Evolutionary conservation across 92 coral and sea anemone species (phyloP).

Genomic region (Diadumene lineata): DNA sequence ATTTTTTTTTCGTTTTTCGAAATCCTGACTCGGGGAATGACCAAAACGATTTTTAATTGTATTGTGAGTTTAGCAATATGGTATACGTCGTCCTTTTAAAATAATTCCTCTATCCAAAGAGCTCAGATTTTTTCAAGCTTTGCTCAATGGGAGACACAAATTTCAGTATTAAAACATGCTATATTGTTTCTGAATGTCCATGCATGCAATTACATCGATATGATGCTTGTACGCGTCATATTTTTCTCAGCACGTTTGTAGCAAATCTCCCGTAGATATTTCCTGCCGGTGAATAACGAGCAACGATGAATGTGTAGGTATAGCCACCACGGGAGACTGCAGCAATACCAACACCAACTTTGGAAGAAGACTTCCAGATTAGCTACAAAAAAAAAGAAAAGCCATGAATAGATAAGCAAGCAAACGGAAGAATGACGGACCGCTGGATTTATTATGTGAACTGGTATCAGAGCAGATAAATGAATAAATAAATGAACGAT

Average conservation of each 20-base stretch:
- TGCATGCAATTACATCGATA: too few species aligned
- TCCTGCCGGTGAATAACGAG: constrained; percentile 29
- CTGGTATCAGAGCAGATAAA: background rate
- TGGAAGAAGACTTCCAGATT: constrained; percentile 30
- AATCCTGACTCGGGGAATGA: too few species aligned
- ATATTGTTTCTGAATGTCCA: too few species aligned
- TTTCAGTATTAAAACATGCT: too few species aligned
- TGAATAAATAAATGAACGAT: background rate
- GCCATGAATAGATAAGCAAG: background rate
- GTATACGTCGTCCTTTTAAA: too few species aligned
- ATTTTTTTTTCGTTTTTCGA: too few species aligned
- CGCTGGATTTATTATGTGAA: background rate
- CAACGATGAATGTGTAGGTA: constrained; percentile 28
- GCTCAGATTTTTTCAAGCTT: too few species aligned
- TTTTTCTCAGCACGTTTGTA: constrained; percentile 4
- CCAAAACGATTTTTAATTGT: too few species aligned
- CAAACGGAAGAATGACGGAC: background rate
- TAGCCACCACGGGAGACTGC: constrained; percentile 6
- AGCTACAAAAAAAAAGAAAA: constrained; percentile 3
- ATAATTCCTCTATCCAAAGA: too few species aligned
- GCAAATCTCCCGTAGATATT: constrained; percentile 3
- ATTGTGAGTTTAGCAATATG: too few species aligned
- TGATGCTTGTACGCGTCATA: too few species aligned
- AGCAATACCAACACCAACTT: constrained; percentile 35
- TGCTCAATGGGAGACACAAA: too few species aligned